Percentiles rank a stretch among this genome's conserved stretches.
Conservation (phyloP, 2,888 invertebrate genomes). For the Drosophila paucipuncta region DNA sequence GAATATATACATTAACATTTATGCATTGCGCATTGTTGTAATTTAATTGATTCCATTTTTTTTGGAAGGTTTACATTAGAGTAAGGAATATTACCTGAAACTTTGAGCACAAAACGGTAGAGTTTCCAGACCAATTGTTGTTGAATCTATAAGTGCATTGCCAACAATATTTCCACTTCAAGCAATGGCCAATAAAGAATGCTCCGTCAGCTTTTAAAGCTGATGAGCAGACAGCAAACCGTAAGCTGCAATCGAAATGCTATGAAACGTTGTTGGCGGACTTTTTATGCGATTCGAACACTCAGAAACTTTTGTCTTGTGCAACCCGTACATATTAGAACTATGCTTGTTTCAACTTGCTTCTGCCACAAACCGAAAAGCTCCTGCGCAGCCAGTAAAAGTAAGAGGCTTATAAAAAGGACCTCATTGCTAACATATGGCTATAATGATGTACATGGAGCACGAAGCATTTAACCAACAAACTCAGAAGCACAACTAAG, state of each 20-base stretch:
- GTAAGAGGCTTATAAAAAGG: slow-evolving; percentile 2
- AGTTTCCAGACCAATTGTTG: neutral
- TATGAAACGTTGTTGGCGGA: slow-evolving; percentile 5
- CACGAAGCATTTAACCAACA: slow-evolving; percentile 3
- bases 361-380: slow-evolving; percentile 29
- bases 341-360: slow-evolving; percentile 28
- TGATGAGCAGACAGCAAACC: slow-evolving; percentile 23
- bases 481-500: neutral
- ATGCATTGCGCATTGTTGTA: neutral
- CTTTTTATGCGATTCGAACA: slow-evolving; percentile 30
- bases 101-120: neutral
- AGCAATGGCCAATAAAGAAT: slow-evolving; percentile 61
- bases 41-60: neutral
- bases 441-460: slow-evolving; percentile 4
- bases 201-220: slow-evolving; percentile 49
- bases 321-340: slow-evolving; percentile 47
- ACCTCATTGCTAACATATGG: slow-evolving; percentile 16
- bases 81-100: neutral
- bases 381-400: slow-evolving; percentile 26
- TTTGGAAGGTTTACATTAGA: neutral
- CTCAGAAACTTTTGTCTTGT: slow-evolving; percentile 51
- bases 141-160: slow-evolving; percentile 20
- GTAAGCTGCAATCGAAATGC: slow-evolving; percentile 57
- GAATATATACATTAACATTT: neutral
- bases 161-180: slow-evolving; percentile 42